Base-by-base conservation (phyloP, 2,888 invertebrate genomes). In the Andrena trimmerana region DNA sequence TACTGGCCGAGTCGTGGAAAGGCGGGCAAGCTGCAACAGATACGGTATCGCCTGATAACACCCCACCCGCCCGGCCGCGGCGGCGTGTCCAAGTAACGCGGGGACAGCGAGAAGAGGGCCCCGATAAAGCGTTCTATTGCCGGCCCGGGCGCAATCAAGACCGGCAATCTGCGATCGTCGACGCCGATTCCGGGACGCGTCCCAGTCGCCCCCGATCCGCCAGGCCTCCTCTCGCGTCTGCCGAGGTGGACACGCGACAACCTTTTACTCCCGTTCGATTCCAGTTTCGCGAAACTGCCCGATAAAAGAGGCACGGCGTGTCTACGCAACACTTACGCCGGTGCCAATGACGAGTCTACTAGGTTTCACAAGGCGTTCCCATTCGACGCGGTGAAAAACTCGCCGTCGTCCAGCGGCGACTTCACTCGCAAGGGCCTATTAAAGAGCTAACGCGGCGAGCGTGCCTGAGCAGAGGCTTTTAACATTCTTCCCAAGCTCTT, bases 1-100 rank as follows among this genome's bases (percentile, higher is more conserved):
- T 31, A 71, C 60, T 36, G 31, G 68, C 62, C 72, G 29, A 36
- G 66, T 48, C 78, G 29, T 42, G 73, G 63, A 76, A 86, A 85
- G 77, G 78, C 84, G 63, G 73, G 66, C 57, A 27, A 67, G 68
- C 75, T 79, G 85, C 70, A 78, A 52, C 69, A 80, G 90, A 91
- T 90, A 90, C 74, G 88, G 73, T 91, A 90, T 91, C 89, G 85
- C 69, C 50, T 72, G 90, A 90, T 90, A 90, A 88, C 85, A 87
- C 79, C 87, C 90, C 88, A 77, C 77, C 81, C 57, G 31, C 16
- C 16, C n/a, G 6, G 27, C 27, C 54, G 20, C 16, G n/a, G 27
- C 57, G n/a, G 57, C 57, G 10, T 65, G 67, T 67, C 59, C 71
- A 48, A 78, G 74, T 59, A 36, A 66, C 65, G 62, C 66, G 54